Evolutionary conservation across 2,113 vertebrate species (phyloP), one percentile per base, ranked within the genome.

Genomic region (Oncorhynchus nerka): DNA sequence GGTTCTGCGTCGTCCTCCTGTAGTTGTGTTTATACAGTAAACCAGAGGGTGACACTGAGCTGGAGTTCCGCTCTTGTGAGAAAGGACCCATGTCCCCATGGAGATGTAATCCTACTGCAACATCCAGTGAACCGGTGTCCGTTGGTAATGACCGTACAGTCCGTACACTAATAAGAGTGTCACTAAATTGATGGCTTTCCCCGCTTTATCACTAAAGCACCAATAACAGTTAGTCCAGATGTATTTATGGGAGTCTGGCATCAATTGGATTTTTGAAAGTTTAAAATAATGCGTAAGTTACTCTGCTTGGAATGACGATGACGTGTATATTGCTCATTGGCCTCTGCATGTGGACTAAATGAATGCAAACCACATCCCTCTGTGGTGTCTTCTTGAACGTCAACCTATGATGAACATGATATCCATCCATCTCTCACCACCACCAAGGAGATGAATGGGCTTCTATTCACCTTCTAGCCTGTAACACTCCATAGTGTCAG

Each of bases 171-270:
- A 24, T 24, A 64, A 74, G 5, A 20, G 22, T 69, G 13, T 57
- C 55, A 68, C 59, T 20, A 51, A 77, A 66, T 62, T 68, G 70
- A 57, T 81, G 22, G 13, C 19, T 57, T 57, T 19, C 55, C 45
- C 3, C 20, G 19, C 81, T 26, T 74, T 69, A n/a, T 73, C 70
- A 75, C 83, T 75, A 85, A 89, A 87, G 87, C 89, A 90, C 87
- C 78, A 78, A 74, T 65, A 86, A 86, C 65, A 68, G 39, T 71
- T 19, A 32, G 30, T 32, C 45, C 32, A 34, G 32, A 34, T 34
- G 5, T 34, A 7, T 34, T 34, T 34, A 6, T 34, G 5, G 1
- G 32, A 34, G 32, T 34, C 32, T 34, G 32, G 5, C 32, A 34
- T 34, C 5, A 34, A 34, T 34, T 34, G 32, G 5, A 34, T 34